Percentiles rank a stretch among this genome's conserved stretches.
Evolutionary conservation across 2,113 vertebrate species (phyloP).

Genomic region (Odontophorus gujanensis): DNA sequence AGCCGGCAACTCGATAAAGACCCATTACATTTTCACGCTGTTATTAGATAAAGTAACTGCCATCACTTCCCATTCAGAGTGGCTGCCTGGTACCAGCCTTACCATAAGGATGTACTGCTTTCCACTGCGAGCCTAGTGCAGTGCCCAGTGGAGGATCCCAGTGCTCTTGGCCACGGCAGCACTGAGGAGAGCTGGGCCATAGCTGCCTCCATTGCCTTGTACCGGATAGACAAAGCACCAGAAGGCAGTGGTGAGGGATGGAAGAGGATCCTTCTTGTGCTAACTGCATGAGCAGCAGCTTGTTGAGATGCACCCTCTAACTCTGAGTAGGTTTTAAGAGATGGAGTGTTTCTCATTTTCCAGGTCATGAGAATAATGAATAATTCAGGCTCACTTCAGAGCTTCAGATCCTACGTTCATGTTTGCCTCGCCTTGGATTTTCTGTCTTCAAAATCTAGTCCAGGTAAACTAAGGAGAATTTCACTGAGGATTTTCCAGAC

Average conservation of each 20-base stretch:
- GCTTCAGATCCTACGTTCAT: background rate
- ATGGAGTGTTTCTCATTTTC: background rate
- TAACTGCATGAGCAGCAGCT: rapidly evolving
- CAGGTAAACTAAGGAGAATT: background rate
- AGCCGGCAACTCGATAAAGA: conserved; percentile 41
- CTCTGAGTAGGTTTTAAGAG: background rate
- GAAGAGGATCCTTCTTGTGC: background rate
- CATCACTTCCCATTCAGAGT: conserved; percentile 24
- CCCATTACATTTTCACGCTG: conserved; percentile 33
- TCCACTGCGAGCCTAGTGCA: background rate
- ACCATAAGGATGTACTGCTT: conserved; percentile 8
- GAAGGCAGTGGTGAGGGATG: background rate
- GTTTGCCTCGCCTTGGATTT: background rate
- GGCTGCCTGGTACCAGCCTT: conserved; percentile 32
- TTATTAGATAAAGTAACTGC: conserved; percentile 50
- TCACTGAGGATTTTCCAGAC: background rate
- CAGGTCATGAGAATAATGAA: background rate
- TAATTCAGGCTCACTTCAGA: background rate
- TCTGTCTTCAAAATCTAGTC: background rate
- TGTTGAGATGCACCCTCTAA: background rate
- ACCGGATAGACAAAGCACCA: background rate
- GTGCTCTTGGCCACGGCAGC: background rate
- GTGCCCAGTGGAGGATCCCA: background rate
- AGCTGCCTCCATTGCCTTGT: rapidly evolving
- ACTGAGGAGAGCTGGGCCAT: rapidly evolving